phyloP scores from a whole-genome alignment of 2,797 vertebrate species.

The Oreortyx pictus region DNA sequence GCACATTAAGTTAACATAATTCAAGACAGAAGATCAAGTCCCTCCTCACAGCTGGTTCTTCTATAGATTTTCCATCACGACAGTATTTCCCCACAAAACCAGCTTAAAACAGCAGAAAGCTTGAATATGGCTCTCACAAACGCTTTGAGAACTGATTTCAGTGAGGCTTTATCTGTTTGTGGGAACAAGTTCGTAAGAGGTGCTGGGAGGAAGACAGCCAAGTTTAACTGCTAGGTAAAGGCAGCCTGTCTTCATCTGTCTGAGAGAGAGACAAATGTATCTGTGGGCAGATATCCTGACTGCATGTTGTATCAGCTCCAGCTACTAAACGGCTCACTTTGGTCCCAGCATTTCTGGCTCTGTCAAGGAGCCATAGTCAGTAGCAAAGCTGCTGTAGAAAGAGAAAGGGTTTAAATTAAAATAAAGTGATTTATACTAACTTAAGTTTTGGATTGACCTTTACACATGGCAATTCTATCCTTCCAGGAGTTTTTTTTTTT shows the following conservation, averaged over 20 bases:
- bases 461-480: constrained; percentile 20
- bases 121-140: background rate
- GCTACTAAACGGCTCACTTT: background rate
- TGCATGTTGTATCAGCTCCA: background rate
- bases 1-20: background rate
- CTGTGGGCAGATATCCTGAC: background rate
- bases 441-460: constrained; percentile 1
- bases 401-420: background rate
- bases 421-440: background rate
- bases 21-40: background rate
- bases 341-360: background rate
- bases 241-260: background rate
- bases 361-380: background rate
- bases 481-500: background rate
- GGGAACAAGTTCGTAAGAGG: background rate
- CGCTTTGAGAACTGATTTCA: background rate
- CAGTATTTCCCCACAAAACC: background rate
- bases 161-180: background rate
- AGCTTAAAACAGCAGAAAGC: background rate
- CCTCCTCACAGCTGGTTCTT: background rate
- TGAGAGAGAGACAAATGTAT: background rate
- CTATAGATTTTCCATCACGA: background rate
- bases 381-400: background rate
- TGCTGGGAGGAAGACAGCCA: background rate
- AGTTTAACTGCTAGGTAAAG: background rate